Conservation (phyloP, 2,797 vertebrate genomes). For the Dendrocincla tyrannina region DNA sequence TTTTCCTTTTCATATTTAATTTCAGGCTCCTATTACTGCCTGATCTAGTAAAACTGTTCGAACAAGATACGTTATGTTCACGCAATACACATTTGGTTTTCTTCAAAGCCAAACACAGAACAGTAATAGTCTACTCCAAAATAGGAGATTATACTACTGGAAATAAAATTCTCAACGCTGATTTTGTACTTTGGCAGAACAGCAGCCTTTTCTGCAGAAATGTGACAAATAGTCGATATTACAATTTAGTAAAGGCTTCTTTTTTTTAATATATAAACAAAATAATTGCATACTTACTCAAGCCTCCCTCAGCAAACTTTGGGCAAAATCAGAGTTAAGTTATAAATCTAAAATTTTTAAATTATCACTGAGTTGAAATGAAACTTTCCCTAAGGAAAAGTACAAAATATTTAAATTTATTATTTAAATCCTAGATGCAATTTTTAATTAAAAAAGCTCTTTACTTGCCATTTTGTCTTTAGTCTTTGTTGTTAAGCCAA, state of each 20-base stretch:
- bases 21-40: not conserved
- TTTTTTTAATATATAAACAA: not conserved
- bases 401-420: not conserved
- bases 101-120: not conserved
- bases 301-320: not conserved
- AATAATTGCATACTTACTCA: not conserved
- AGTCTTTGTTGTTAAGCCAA: not conserved
- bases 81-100: not conserved
- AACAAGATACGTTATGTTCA: not conserved
- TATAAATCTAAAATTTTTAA: not conserved
- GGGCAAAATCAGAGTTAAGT: not conserved
- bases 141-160: not conserved
- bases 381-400: not conserved
- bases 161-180: not conserved
- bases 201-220: not conserved
- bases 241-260: not conserved
- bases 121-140: not conserved
- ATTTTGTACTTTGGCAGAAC: not conserved
- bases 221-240: not conserved
- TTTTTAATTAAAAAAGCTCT: not conserved
- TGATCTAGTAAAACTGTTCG: not conserved
- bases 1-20: not conserved
- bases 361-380: not conserved
- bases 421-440: not conserved
- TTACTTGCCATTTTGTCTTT: not conserved